Base-by-base conservation (phyloP, 2,113 vertebrate species). In the Oreotragus oreotragus region DNA sequence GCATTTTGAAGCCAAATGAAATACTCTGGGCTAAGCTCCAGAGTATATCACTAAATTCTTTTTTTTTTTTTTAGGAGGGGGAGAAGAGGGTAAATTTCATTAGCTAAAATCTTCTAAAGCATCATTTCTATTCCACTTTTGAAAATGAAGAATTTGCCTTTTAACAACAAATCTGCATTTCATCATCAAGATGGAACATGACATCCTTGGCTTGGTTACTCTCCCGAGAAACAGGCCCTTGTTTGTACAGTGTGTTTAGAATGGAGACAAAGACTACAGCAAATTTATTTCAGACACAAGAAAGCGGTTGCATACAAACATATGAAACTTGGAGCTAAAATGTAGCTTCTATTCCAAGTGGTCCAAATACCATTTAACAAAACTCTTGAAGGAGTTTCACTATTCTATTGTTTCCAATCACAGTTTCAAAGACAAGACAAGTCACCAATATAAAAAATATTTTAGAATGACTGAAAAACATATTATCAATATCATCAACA, bases 91-190 rank as follows among this genome's bases (percentile, higher is more conserved):
- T 91, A 90, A 81, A 91, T 95, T 94, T 97, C 80, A 90, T 97
- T 96, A 97, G 83, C 25, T 81, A 88, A 88, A 83, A 84, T 98
- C 58, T 92, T 97, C 92, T 77, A 79, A 88, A 91, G 51, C 45
- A 84, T 93, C 77, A 17, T 94, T 98, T 85, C 60, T 94, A 94
- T 64, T 97, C 92, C 92, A 51, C 62, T 96, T 97, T 98, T 88
- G 57, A 90, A 96, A 96, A 94, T 64, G 79, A 90, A 97, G 88
- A 97, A 86, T 93, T 96, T 84, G 60, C 84, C 88, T 96, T 98
- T 98, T 95, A 89, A 94, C 86, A 90, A 95, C 84, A 92, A 97
- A 96, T 98, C 97, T 98, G 97, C 92, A 97, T 96, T 97, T 98
- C 97, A 95, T 98, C 98, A 91, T 90, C 88, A 91, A 97, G 92